phyloP scores from a whole-genome alignment of 2,888 invertebrate genomes.

The Metallyticus violacea region DNA sequence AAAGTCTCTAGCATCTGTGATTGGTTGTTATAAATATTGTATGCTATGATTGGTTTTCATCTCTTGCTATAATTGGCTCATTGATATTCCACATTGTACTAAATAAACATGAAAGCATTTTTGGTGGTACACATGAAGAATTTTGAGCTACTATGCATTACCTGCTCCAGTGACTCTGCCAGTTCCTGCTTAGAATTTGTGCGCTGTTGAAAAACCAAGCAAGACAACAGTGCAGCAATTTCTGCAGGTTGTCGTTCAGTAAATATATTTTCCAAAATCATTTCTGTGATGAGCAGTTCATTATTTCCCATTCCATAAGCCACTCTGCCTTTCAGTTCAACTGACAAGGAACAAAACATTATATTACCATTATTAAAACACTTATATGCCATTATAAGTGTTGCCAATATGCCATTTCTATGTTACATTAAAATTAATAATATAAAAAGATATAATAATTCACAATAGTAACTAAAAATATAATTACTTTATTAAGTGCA shows the following conservation, averaged over 20 bases:
- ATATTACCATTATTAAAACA: background rate
- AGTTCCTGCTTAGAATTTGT: constrained; percentile 59
- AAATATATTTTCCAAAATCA: constrained; percentile 87
- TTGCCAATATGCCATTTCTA: too few relatives aligned
- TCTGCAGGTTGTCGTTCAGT: constrained; percentile 83
- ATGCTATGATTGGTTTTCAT: too few relatives aligned
- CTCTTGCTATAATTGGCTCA: too few relatives aligned
- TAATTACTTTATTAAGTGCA: too few relatives aligned
- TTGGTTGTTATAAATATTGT: too few relatives aligned
- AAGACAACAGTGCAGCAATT: constrained; percentile 90
- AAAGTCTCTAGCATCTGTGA: too few relatives aligned
- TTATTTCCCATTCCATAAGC: constrained; percentile 85
- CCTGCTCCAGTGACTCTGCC: constrained; percentile 58
- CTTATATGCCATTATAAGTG: too few relatives aligned
- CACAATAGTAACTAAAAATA: too few relatives aligned
- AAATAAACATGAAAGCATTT: too few relatives aligned
- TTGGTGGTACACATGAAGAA: too few relatives aligned
- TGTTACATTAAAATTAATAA: constrained; percentile 8
- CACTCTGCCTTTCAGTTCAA: constrained; percentile 78
- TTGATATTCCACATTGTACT: constrained; percentile 8
- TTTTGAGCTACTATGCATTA: constrained; percentile 37
- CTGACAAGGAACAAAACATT: constrained; percentile 44
- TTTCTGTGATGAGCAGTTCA: constrained; percentile 90
- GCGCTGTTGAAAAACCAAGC: constrained; percentile 88
- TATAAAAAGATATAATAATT: too few relatives aligned